Base-by-base conservation (phyloP, 2,888 invertebrate genomes). In the Balanococcus diminutus region DNA sequence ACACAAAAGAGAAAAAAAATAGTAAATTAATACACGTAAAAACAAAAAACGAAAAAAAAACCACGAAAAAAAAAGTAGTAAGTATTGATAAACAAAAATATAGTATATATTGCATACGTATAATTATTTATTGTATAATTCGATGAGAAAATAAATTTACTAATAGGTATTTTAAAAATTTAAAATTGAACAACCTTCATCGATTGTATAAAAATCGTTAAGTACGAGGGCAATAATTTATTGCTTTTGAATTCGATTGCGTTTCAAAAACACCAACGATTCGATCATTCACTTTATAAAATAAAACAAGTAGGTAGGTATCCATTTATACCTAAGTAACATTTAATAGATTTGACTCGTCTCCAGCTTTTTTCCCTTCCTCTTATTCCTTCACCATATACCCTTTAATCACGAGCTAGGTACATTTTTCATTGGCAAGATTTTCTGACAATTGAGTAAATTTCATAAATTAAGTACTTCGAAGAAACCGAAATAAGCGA, bases 21-120 rank as follows among this genome's bases (percentile, higher is more conserved):
- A 19, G 22, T 61, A 61, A 36, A 36, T 61, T 32, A 83, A 83
- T 81, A 46, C 42, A 81, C 36, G 36, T 81, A 81, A 81, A 81
- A 81, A 39, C 46, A 81, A 81, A 22, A 42, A 16, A 81, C 39
- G 25, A 81, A 46, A n/a, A 67, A 31, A 28, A 14, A 28, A 67
- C 28, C 14, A 67, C 11, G 9, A 67, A 19, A 46, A 82, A 51
- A 82, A 82, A 82, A n/a, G n/a, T 28, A 81, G 28, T 81, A 42
- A 81, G 28, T 81, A 42, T 32, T 14, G 31, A 81, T 42, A 42
- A 81, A 25, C 81, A 39, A 39, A 22, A n/a, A n/a, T n/a, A n/a
- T n/a, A n/a, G n/a, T n/a, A 79, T 81, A 42, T 42, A 81, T 42
- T 81, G 42, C 81, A 22, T 36, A 42, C 11, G 11, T 81, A 39